Conservation (phyloP, 2,888 invertebrate genomes). For the Eristalis pertinax region DNA sequence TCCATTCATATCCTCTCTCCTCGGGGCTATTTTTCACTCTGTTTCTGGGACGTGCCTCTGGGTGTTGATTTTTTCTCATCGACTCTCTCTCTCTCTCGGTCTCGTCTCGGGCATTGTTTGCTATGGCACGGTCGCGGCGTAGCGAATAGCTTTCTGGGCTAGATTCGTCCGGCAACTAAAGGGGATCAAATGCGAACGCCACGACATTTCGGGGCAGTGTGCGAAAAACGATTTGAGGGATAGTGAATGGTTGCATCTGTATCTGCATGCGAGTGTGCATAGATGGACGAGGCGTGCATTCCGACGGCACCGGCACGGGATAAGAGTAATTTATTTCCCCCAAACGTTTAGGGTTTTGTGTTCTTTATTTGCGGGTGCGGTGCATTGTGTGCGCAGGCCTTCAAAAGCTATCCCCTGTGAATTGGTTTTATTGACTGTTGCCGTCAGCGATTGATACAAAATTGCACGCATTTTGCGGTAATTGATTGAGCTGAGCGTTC, state of each 20-base stretch:
- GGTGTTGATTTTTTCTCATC: neutral
- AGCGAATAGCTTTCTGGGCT: neutral
- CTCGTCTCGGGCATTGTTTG: neutral
- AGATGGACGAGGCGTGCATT: neutral
- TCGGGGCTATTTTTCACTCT: neutral
- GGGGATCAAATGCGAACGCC: neutral
- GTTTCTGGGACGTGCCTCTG: neutral
- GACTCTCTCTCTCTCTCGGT: neutral
- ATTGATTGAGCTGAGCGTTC: conserved; percentile 8
- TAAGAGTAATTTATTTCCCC: neutral
- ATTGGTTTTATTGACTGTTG: conserved; percentile 44
- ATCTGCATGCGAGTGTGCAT: neutral
- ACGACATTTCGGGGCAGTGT: neutral
- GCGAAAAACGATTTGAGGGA: conserved; percentile 6
- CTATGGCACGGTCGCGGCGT: neutral
- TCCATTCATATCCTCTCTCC: conserved; percentile 7
- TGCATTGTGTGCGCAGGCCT: neutral
- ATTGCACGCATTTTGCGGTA: conserved; percentile 15
- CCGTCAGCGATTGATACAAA: conserved; percentile 46
- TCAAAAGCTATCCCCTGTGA: conserved; percentile 22
- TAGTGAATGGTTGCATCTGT: neutral
- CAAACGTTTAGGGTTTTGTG: neutral
- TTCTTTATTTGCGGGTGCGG: neutral
- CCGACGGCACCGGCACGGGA: neutral
- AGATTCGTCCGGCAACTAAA: conserved; percentile 6